These are phyloP conservation scores for Sisyra terminalis DNA, from an alignment of 2,888 invertebrate species.

Conservation along the genomic window DNA sequence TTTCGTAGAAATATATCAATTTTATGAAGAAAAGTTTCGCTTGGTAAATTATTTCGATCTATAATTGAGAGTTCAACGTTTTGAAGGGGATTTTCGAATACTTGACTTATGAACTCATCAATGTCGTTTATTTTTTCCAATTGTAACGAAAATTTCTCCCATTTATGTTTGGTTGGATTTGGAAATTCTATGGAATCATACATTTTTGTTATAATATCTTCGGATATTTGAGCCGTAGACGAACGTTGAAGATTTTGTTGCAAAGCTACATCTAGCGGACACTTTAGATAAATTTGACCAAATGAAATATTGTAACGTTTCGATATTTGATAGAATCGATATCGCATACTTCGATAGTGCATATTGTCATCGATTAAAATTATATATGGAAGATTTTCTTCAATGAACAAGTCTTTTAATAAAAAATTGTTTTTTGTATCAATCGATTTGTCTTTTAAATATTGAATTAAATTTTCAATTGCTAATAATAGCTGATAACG, in stretches of 20 bases:
- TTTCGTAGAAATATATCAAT: too few species aligned
- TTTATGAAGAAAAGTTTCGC: too few species aligned
- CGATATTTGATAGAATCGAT: constrained; percentile 1
- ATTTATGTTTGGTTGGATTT: neutral
- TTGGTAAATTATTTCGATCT: too few species aligned
- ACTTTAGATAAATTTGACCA: constrained; percentile 4
- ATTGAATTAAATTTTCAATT: neutral
- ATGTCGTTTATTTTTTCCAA: neutral
- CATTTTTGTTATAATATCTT: neutral
- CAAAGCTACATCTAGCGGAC: neutral
- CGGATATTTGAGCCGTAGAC: neutral
- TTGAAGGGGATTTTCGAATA: too few species aligned
- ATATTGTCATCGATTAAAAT: constrained; percentile 7
- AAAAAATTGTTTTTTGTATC: neutral
- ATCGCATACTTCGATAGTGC: constrained; percentile 8
- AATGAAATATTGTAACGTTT: neutral
- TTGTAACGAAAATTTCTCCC: neutral
- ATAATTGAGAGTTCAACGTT: too few species aligned
- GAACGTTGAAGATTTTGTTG: constrained; percentile 2
- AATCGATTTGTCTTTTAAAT: neutral
- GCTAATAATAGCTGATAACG: neutral
- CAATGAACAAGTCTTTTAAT: neutral
- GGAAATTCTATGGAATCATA: constrained; percentile 1
- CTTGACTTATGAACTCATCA: too few species aligned
- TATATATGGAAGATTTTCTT: neutral